These are phyloP conservation scores for Drosophila tristis DNA, from an alignment of 1,140 invertebrate species.

Conservation along the genomic window DNA sequence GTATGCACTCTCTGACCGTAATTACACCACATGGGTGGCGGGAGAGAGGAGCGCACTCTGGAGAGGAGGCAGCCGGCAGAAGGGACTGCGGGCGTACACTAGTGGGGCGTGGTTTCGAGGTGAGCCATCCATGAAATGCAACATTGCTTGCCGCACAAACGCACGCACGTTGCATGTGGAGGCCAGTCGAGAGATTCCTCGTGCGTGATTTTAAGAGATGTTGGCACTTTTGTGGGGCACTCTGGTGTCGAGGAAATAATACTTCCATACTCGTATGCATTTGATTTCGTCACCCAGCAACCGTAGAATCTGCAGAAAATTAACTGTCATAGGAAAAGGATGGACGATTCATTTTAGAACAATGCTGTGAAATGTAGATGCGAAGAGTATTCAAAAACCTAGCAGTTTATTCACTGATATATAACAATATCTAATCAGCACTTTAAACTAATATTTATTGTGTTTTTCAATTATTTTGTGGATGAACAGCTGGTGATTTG, in stretches of 20 bases:
- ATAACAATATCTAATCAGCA: no score
- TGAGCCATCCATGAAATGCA: constrained; percentile 59
- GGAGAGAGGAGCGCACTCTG: no score
- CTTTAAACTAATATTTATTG: not conserved
- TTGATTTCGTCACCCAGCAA: no score
- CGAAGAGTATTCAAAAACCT: no score
- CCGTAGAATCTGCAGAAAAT: no score
- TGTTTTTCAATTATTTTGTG: not conserved
- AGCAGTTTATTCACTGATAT: no score
- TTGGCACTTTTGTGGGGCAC: not conserved
- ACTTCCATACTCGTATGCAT: no score
- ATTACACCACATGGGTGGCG: constrained; percentile 66
- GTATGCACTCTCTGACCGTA: constrained; percentile 72
- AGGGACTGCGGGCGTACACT: constrained; percentile 6
- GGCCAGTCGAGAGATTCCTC: not conserved
- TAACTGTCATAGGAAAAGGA: no score
- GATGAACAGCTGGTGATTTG: no score
- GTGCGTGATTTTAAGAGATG: constrained; percentile 26
- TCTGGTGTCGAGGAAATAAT: no score
- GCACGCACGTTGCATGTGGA: constrained; percentile 7
- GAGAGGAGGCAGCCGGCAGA: not conserved
- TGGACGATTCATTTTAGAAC: no score
- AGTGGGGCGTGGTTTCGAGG: constrained; percentile 52
- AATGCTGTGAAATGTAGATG: no score
- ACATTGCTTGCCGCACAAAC: constrained; percentile 44